A percentile compares a stretch with the other conserved stretches of the same genome.
Evolutionary conservation across 2,888 invertebrate species (phyloP).

Genomic region (Mylabris sibirica): DNA sequence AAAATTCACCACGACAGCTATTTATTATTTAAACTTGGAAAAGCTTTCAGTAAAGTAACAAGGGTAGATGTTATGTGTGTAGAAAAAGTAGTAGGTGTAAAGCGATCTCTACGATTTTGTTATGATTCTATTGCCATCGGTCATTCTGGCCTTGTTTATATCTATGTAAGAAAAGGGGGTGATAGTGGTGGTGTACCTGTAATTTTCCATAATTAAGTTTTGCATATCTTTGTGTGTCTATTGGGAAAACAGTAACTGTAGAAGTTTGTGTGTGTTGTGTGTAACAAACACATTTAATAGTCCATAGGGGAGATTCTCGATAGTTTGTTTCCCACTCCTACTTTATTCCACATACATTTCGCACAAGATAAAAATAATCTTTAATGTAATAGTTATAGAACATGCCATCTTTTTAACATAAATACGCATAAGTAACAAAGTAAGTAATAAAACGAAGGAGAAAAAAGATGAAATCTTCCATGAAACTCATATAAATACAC

Average conservation of each 20-base stretch:
- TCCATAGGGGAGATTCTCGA: conserved; percentile 40
- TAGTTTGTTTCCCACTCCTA: conserved; percentile 47
- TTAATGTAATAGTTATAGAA: conserved; percentile 57
- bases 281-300: conserved; percentile 30
- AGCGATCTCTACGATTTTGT: conserved; percentile 5
- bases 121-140: neutral
- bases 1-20: conserved; percentile 47
- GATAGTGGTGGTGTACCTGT: conserved; percentile 34
- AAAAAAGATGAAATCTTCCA: neutral
- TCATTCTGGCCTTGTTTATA: neutral
- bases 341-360: conserved; percentile 51
- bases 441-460: neutral
- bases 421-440: conserved; percentile 38
- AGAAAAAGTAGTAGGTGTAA: neutral
- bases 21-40: conserved; percentile 56
- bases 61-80: conserved; percentile 43
- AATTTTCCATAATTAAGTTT: conserved; percentile 57
- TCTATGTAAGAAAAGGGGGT: neutral
- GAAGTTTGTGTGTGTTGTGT: conserved; percentile 19
- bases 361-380: conserved; percentile 57
- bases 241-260: conserved; percentile 44
- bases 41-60: conserved; percentile 51
- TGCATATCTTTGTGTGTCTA: conserved; percentile 54
- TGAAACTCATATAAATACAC: conserved; percentile 24
- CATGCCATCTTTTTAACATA: conserved; percentile 54